Base-by-base conservation (phyloP, 2,797 vertebrate genomes). In the Cyprinella venusta region DNA sequence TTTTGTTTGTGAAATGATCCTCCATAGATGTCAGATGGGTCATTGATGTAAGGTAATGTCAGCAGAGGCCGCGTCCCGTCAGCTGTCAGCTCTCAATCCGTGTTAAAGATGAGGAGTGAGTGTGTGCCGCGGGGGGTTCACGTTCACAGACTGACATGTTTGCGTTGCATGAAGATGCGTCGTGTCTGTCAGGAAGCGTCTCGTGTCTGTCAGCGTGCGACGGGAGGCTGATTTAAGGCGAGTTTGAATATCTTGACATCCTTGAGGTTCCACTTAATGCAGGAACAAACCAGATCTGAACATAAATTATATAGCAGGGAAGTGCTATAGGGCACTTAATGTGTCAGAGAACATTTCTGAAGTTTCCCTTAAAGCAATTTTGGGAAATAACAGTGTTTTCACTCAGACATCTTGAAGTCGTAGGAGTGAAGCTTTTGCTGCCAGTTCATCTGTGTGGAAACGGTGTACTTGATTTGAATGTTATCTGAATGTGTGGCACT, bases 331-430 rank as follows among this genome's bases (percentile, higher is more conserved):
- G 19, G 33, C 65, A 52, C 64, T 79, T 40, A 40, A 79, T 79
- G 48, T 68, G 77, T 79, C 64, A 40, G 52, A 76, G 15, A 40
- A 76, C 52, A 10, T 76, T 71, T 86, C 68, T 82, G 68, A 81
- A 80, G 64, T 77, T 54, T 65, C 54, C n/a, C 30, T 71, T 63
- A 59, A 76, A 42, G 61, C 16, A 56, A 26, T 75, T 72, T 56
- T 26, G 54, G 54, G 30, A 61, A 56, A 68, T 21, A 67, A 38
- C 9, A 8, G 77, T 40, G 64, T 69, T 54, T 52, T 79, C 36
- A 67, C 61, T 65, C 13, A 21, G 21, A 26, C 9, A 56, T 56
- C 45, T 54, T 54, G 45, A 36, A 67, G 30, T 26, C 15, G 0
- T 68, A 19, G 16, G 54, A 69, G n/a, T 56, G 24, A 42, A 5